A percentile compares a stretch with the other conserved stretches of the same genome.
phyloP scores from a whole-genome alignment of 1,140 invertebrate species.

The Pemphigus obesinymphae region DNA sequence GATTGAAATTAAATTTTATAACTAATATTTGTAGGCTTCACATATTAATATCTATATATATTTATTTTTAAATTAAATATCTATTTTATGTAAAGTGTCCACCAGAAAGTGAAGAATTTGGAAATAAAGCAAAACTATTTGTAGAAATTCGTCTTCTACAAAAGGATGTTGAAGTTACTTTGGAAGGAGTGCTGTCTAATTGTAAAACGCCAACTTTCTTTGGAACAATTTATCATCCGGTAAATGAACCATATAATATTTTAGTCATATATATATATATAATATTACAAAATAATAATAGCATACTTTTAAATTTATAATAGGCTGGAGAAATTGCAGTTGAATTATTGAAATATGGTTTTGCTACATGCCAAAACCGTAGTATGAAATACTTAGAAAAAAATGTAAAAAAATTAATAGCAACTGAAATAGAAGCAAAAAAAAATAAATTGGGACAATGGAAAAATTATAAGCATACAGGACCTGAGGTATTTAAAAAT shows the following conservation, averaged over 20 bases:
- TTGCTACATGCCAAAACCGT: conserved; percentile 97
- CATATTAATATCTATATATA: too few relatives aligned
- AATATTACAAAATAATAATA: conserved; percentile 24
- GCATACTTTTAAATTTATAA: conserved; percentile 46
- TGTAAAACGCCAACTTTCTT: conserved; percentile 70
- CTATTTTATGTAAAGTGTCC: conserved; percentile 42
- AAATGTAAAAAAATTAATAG: conserved; percentile 70
- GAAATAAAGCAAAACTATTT: conserved; percentile 82
- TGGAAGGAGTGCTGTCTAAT: conserved; percentile 84
- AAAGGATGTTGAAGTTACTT: conserved; percentile 83
- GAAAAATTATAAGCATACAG: conserved; percentile 71
- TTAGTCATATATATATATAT: background rate
- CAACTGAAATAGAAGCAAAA: conserved; percentile 82
- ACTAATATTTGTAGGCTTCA: too few relatives aligned
- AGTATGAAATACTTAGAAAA: conserved; percentile 79
- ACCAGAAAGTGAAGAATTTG: conserved; percentile 53
- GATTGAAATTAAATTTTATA: too few relatives aligned
- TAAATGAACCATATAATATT: conserved; percentile 48
- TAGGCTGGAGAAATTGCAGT: conserved; percentile 92
- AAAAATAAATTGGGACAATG: conserved; percentile 79
- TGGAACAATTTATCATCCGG: conserved; percentile 92
- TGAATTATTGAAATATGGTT: conserved; percentile 80
- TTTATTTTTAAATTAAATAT: too few relatives aligned
- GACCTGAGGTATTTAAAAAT: conserved; percentile 43
- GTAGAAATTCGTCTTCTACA: conserved; percentile 88